These are phyloP conservation scores for Drosophila santomea DNA, from an alignment of 1,140 invertebrate species.

Conservation along the genomic window DNA sequence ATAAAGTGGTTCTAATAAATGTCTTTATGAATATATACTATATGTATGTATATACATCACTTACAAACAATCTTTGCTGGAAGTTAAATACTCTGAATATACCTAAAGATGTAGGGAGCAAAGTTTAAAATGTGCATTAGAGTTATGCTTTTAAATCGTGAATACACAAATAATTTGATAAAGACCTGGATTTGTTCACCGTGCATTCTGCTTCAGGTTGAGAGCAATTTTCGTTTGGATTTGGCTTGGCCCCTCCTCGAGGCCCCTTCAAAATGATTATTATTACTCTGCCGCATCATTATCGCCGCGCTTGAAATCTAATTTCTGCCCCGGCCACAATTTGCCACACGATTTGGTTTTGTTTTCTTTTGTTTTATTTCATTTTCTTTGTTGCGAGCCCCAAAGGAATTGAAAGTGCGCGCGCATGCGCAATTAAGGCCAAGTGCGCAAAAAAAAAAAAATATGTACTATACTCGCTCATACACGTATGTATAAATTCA, in stretches of 20 bases:
- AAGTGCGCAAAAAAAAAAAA: slow-evolving; percentile 60
- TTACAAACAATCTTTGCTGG: no score
- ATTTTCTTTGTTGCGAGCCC: slow-evolving; percentile 45
- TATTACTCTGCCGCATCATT: slow-evolving; percentile 65
- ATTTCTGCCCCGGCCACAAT: slow-evolving; percentile 53
- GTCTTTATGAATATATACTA: no score
- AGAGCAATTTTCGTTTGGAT: slow-evolving; percentile 65
- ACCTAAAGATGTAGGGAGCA: no score
- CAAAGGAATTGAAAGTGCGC: slow-evolving; percentile 78
- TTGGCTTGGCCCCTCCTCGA: slow-evolving; percentile 53
- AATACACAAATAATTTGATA: background rate
- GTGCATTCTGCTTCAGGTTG: slow-evolving; percentile 13
- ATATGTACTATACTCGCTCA: background rate
- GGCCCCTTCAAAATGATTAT: slow-evolving; percentile 33
- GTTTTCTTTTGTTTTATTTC: slow-evolving; percentile 31
- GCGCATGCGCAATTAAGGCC: slow-evolving; percentile 78
- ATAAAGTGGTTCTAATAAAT: no score
- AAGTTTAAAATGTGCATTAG: no score
- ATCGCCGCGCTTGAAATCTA: slow-evolving; percentile 60
- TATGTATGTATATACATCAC: no score
- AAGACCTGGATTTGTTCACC: background rate
- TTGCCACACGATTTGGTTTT: slow-evolving; percentile 57
- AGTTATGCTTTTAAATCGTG: background rate
- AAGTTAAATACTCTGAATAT: no score
- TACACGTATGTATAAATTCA: slow-evolving; percentile 1